phyloP scores from a whole-genome alignment of 2,797 vertebrate species.

The Schizothorax lantsangensis region DNA sequence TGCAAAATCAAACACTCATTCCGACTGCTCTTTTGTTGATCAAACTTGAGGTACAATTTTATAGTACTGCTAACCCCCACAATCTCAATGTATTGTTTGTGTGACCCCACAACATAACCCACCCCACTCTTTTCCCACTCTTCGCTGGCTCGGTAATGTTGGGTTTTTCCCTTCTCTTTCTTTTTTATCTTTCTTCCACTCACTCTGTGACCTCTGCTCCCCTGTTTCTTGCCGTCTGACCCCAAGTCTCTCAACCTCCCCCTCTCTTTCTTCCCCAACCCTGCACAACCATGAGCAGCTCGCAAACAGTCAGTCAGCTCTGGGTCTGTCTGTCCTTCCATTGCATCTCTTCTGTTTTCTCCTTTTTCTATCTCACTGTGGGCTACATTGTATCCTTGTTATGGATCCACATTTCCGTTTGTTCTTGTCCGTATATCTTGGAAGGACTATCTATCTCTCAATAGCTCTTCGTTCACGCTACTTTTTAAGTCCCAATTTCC shows the following conservation, averaged over 20 bases:
- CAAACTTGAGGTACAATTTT: slow-evolving; percentile 65
- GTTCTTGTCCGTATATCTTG: slow-evolving; percentile 56
- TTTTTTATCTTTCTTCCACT: slow-evolving; percentile 78
- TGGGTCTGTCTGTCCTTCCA: slow-evolving; percentile 46
- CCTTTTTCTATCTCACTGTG: slow-evolving; percentile 61
- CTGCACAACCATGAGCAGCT: slow-evolving; percentile 72
- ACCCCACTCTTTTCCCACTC: slow-evolving; percentile 69
- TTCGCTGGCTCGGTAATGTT: slow-evolving; percentile 76
- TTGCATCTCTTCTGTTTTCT: slow-evolving; percentile 34
- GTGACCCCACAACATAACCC: slow-evolving; percentile 69
- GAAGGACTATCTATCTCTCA: slow-evolving; percentile 48
- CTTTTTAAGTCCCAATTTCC: slow-evolving; percentile 38
- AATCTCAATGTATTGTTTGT: slow-evolving; percentile 60
- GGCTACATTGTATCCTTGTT: slow-evolving; percentile 57
- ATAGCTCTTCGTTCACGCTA: slow-evolving; percentile 38
- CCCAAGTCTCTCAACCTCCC: slow-evolving; percentile 68
- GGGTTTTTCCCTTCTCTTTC: slow-evolving; percentile 76
- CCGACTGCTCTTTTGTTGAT: slow-evolving; percentile 18
- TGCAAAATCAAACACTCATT: slow-evolving; percentile 42
- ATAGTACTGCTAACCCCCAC: slow-evolving; percentile 71
- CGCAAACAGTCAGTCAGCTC: slow-evolving; percentile 66
- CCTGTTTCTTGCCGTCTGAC: slow-evolving; percentile 83
- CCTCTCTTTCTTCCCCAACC: slow-evolving; percentile 69
- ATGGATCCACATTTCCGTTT: slow-evolving; percentile 59
- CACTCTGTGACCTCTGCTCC: slow-evolving; percentile 83